Evolutionary conservation across 2,888 invertebrate species (phyloP).

Genomic region (Yponomeuta cagnagella): DNA sequence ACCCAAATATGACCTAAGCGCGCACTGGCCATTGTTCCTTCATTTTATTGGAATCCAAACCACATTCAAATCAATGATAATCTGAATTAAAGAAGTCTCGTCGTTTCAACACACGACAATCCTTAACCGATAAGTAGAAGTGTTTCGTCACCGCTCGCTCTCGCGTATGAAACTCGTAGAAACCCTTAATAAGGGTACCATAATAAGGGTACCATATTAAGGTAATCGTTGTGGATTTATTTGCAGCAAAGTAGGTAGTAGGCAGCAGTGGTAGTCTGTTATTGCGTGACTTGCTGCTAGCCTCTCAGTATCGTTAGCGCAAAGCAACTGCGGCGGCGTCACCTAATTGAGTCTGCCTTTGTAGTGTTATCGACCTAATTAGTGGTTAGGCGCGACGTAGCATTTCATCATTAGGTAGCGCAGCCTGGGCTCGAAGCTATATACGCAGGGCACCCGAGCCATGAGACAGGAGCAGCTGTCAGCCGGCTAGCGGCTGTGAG

Average conservation of each 20-base stretch:
- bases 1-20: constrained; percentile 52
- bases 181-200: not conserved
- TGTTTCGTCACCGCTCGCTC: not conserved
- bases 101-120: not conserved
- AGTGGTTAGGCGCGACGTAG: constrained; percentile 29
- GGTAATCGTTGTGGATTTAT: not conserved
- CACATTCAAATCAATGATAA: not conserved
- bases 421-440: not conserved
- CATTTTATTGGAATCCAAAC: constrained; percentile 2
- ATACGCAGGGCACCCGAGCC: constrained; percentile 57
- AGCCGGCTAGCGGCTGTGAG: constrained; percentile 47
- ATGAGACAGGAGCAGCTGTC: constrained; percentile 55
- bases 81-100: not conserved
- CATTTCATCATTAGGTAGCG: constrained; percentile 14
- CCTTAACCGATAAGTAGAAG: not conserved
- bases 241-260: not conserved
- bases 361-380: constrained; percentile 29
- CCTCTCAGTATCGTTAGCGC: constrained; percentile 12
- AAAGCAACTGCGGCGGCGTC: constrained; percentile 42
- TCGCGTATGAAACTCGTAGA: not conserved
- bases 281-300: not conserved
- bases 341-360: constrained; percentile 45
- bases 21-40: constrained; percentile 11
- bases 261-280: not conserved
- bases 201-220: no score